Evolutionary conservation across 2,797 vertebrate genomes (phyloP).

Genomic region (Moxostoma hubbsi): DNA sequence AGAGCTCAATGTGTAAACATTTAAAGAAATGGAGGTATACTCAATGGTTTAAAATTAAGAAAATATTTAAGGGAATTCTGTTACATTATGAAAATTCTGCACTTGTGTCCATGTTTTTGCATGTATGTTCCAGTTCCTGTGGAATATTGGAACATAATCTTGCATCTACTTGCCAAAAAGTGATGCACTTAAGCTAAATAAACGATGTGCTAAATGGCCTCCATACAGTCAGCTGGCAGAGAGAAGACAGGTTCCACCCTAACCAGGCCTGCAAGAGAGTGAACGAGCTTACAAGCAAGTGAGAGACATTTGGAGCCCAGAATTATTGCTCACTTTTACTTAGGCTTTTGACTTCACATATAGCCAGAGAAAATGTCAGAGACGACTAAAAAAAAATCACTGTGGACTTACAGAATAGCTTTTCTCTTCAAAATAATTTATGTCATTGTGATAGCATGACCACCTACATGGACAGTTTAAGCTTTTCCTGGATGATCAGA

Average conservation of each 20-base stretch:
- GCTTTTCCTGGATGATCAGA: too few species aligned
- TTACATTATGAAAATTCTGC: neutral
- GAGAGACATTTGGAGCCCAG: slow-evolving; percentile 9
- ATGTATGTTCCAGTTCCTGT: slow-evolving; percentile 7
- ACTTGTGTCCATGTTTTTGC: slow-evolving; percentile 13
- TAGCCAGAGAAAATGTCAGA: slow-evolving; percentile 38
- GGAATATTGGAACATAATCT: slow-evolving; percentile 50
- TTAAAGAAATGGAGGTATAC: slow-evolving; percentile 31
- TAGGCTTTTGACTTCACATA: slow-evolving; percentile 21
- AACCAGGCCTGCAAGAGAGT: slow-evolving; percentile 29
- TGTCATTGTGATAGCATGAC: neutral
- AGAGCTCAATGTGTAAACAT: slow-evolving; percentile 65
- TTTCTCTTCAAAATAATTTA: neutral
- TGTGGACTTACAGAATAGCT: neutral
- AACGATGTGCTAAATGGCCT: slow-evolving; percentile 72
- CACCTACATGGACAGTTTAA: neutral
- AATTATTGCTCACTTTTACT: slow-evolving; percentile 21
- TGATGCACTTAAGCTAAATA: slow-evolving; percentile 76
- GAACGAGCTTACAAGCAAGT: neutral
- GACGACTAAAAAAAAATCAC: slow-evolving; percentile 28
- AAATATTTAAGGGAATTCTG: neutral
- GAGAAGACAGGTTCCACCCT: slow-evolving; percentile 56
- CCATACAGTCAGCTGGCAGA: slow-evolving; percentile 70
- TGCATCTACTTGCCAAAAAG: slow-evolving; percentile 66
- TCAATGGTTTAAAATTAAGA: slow-evolving; percentile 61